phyloP scores from a whole-genome alignment of 2,797 vertebrate genomes.

The Acanthornis magna region DNA sequence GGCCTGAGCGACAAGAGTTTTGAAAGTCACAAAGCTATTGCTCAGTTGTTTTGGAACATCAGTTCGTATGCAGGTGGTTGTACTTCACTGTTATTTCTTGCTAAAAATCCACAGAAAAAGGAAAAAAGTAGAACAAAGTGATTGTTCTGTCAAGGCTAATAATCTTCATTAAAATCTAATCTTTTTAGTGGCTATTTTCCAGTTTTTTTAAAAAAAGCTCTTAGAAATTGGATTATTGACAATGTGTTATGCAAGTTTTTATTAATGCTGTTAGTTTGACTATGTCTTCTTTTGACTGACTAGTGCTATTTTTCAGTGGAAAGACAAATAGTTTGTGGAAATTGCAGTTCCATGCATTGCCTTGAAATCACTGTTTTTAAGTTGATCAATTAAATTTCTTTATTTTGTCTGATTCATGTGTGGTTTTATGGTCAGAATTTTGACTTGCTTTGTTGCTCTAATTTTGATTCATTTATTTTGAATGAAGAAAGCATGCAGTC shows the following conservation, averaged over 20 bases:
- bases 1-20: background rate
- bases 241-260: background rate
- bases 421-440: background rate
- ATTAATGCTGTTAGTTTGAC: background rate
- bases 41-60: background rate
- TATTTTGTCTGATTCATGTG: background rate
- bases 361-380: background rate
- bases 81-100: background rate
- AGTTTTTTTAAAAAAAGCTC: background rate
- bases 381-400: background rate
- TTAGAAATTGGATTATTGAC: background rate
- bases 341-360: background rate
- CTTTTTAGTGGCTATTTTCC: background rate
- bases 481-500: conserved; percentile 17
- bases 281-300: background rate
- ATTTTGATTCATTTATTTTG: conserved; percentile 32
- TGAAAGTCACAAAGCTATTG: background rate
- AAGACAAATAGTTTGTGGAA: background rate
- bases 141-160: conserved; percentile 1
- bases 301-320: background rate
- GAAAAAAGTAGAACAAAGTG: background rate
- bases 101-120: background rate
- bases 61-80: background rate
- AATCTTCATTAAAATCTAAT: conserved; percentile 6
- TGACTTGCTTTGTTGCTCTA: background rate